Evolutionary conservation across 2,113 vertebrate genomes (phyloP).

Genomic region (Nanorana parkeri): DNA sequence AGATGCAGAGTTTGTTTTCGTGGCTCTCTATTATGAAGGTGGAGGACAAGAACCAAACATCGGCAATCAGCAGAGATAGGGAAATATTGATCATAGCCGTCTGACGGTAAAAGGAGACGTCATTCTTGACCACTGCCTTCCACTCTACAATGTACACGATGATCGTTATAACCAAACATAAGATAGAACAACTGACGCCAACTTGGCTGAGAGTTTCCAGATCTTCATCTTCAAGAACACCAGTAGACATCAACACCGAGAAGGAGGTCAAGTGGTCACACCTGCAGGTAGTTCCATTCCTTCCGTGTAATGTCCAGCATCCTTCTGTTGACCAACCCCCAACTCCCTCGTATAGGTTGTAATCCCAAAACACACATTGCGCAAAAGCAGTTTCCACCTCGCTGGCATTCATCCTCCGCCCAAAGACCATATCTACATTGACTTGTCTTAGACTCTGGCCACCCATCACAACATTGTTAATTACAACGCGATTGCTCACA

Average conservation of each 20-base stretch:
- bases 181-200: slow-evolving; percentile 75
- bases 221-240: not conserved
- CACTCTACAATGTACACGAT: slow-evolving; percentile 75
- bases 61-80: slow-evolving; percentile 73
- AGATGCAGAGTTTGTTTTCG: slow-evolving; percentile 66
- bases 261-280: slow-evolving; percentile 82
- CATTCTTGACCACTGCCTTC: slow-evolving; percentile 71
- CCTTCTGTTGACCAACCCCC: slow-evolving; percentile 77
- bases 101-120: slow-evolving; percentile 78
- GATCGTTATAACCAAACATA: slow-evolving; percentile 74
- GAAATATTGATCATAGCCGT: slow-evolving; percentile 75
- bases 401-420: slow-evolving; percentile 52
- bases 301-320: slow-evolving; percentile 62
- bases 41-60: slow-evolving; percentile 78
- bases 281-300: slow-evolving; percentile 61
- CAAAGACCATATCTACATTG: slow-evolving; percentile 67
- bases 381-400: slow-evolving; percentile 29
- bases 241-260: slow-evolving; percentile 78
- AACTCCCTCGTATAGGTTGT: slow-evolving; percentile 61
- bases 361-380: slow-evolving; percentile 84
- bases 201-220: slow-evolving; percentile 71
- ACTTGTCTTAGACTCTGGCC: slow-evolving; percentile 48
- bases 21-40: not conserved
- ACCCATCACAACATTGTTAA: slow-evolving; percentile 54
- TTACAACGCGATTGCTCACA: slow-evolving; percentile 59